Base-by-base conservation (phyloP, 2,113 vertebrate genomes). In the Phaetusa simplex region DNA sequence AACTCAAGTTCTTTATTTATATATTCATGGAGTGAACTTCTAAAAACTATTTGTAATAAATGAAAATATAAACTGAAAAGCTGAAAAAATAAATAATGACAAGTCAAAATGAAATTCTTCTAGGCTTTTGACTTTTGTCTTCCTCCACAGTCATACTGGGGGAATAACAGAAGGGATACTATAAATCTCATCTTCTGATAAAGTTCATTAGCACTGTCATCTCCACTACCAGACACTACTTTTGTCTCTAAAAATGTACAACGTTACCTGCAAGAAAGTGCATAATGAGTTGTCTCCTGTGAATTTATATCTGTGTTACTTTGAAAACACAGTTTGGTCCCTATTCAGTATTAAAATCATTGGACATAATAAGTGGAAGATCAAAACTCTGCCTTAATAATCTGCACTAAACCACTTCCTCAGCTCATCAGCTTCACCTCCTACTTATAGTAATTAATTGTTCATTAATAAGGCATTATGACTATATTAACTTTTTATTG, bases 401-500 rank as follows among this genome's bases (percentile, higher is more conserved):
- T 88, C 49, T 84, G 17, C n/a, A 49, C 16, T 86, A 70, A 91
- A 74, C 47, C 52, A 69, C 81, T 94, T 95, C 89, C 64, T 88
- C 45, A 66, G 19, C 36, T 92, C 55, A 91, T 86, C 42, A 86
- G 14, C 8, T 71, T 86, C 38, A 67, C 20, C 34, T 92, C 34
- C 8, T 90, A 84, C 65, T 93, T 92, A 72, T n/a, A 90, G 55
- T 56, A 94, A 96, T 88, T 95, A 96, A 93, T 96, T 93, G 85
- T 90, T 92, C 38, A 96, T 96, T 90, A 94, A 93, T 90, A 93
- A 53, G 13, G 5, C 55, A 92, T 81, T 74, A 80, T 65, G 29
- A 42, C 26, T n/a, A 47, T 83, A 88, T 88, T 86, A 92, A 91
- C 47, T 71, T 97, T 97, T 93, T 29, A 96, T 55, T 40, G 14